Conservation (phyloP, 1,140 invertebrate genomes). For the Apis laboriosa region DNA sequence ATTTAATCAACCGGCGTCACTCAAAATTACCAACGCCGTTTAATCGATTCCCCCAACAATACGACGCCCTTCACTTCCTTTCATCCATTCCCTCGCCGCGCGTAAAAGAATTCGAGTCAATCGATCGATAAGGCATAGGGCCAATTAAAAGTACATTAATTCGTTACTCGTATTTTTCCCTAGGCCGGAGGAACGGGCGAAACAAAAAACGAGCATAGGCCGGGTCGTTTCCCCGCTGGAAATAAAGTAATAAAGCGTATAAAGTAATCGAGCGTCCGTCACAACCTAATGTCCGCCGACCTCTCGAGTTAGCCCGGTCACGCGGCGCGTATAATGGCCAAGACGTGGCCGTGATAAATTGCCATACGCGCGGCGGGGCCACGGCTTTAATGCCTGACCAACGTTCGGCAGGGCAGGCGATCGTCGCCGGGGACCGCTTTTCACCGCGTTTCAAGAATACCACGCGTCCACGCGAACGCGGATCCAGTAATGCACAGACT, state of each 20-base stretch:
- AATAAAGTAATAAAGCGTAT: constrained; percentile 32
- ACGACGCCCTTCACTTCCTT: background rate
- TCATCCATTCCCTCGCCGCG: too few relatives aligned
- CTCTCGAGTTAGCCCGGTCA: constrained; percentile 30
- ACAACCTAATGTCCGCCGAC: constrained; percentile 45
- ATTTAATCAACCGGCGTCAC: constrained; percentile 35
- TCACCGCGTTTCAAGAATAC: constrained; percentile 37
- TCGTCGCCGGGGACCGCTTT: constrained; percentile 13
- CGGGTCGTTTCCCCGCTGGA: background rate
- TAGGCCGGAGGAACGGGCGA: background rate
- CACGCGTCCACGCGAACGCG: constrained; percentile 4
- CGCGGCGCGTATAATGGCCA: constrained; percentile 39
- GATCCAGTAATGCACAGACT: constrained; percentile 23
- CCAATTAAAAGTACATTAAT: constrained; percentile 9
- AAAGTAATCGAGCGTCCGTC: constrained; percentile 50
- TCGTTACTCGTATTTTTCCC: background rate
- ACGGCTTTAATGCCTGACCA: background rate
- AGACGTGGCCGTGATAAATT: constrained; percentile 49
- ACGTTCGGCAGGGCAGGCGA: background rate
- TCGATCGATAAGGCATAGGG: background rate
- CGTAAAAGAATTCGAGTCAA: background rate
- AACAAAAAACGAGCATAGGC: background rate
- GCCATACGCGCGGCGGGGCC: background rate
- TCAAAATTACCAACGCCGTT: constrained; percentile 23
- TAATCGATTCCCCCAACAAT: constrained; percentile 22